phyloP scores from a whole-genome alignment of 2,888 invertebrate species.

The Stegophylla sp. region DNA sequence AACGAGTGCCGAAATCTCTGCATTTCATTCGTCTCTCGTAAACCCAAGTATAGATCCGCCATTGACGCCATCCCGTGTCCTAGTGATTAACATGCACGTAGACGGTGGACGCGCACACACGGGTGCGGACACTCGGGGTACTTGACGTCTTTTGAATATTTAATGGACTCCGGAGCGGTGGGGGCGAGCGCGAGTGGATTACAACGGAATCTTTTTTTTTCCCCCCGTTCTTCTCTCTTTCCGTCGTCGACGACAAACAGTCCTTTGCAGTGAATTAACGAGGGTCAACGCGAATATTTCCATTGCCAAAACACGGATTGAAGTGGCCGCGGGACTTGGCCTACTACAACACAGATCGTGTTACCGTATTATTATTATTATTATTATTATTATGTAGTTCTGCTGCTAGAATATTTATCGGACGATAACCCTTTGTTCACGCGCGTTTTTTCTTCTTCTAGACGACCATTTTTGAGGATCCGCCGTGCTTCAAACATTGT shows the following conservation, averaged over 20 bases:
- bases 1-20: no score
- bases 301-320: not conserved
- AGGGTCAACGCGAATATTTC: conserved; percentile 32
- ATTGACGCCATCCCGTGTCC: no score
- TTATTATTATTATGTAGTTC: not conserved
- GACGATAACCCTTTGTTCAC: not conserved
- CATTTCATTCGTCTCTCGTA: no score
- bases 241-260: not conserved
- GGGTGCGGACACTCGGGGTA: no score
- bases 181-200: not conserved
- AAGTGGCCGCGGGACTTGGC: no score
- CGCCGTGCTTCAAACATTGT: no score
- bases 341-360: not conserved
- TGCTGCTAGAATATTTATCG: conserved; percentile 8
- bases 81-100: not conserved
- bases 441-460: not conserved
- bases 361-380: conserved; percentile 9
- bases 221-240: no score
- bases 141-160: conserved; percentile 49
- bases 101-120: not conserved
- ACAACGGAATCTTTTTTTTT: not conserved
- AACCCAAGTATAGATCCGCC: no score
- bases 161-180: not conserved
- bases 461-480: not conserved
- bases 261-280: conserved; percentile 9